phyloP scores from a whole-genome alignment of 2,797 vertebrate species.

The Siniperca undulata region DNA sequence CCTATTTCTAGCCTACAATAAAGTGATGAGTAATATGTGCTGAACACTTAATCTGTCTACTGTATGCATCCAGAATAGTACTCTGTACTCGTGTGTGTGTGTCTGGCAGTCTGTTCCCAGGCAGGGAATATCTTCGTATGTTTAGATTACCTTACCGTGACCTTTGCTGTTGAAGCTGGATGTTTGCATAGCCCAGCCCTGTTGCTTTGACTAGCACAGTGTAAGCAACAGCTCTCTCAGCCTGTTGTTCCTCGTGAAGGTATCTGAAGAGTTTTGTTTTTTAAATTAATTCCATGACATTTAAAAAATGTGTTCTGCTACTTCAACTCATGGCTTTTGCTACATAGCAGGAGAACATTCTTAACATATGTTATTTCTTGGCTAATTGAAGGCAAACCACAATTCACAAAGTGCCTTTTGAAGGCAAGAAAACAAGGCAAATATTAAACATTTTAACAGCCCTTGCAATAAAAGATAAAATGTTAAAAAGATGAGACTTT shows the following conservation, averaged over 20 bases:
- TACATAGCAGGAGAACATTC: slow-evolving; percentile 4
- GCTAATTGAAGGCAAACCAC: slow-evolving; percentile 28
- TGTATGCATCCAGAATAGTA: not conserved
- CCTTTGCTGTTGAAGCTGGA: slow-evolving; percentile 69
- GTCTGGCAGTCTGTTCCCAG: slow-evolving; percentile 34
- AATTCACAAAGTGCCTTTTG: slow-evolving; percentile 5
- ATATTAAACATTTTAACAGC: slow-evolving; percentile 26
- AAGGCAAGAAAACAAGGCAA: slow-evolving; percentile 27
- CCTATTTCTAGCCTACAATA: not conserved
- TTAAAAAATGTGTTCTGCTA: slow-evolving; percentile 19
- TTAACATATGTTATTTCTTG: slow-evolving; percentile 9
- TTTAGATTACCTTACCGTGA: slow-evolving; percentile 65
- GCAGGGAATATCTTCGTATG: slow-evolving; percentile 45
- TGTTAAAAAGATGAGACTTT: slow-evolving; percentile 16
- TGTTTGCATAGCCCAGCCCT: slow-evolving; percentile 68
- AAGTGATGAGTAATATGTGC: slow-evolving; percentile 8
- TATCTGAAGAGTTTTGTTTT: slow-evolving; percentile 50
- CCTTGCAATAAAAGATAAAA: not conserved
- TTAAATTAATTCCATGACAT: slow-evolving; percentile 62
- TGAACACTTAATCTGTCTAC: slow-evolving; percentile 4
- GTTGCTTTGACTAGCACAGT: slow-evolving; percentile 69
- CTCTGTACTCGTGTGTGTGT: not conserved
- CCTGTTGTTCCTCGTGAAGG: slow-evolving; percentile 50
- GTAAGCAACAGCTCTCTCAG: slow-evolving; percentile 47
- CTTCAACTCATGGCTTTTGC: slow-evolving; percentile 22